A percentile compares a stretch with the other conserved stretches of the same genome.
These are phyloP conservation scores for Cyclura pinguis DNA, from an alignment of 2,797 vertebrate genomes.

Conservation along the genomic window DNA sequence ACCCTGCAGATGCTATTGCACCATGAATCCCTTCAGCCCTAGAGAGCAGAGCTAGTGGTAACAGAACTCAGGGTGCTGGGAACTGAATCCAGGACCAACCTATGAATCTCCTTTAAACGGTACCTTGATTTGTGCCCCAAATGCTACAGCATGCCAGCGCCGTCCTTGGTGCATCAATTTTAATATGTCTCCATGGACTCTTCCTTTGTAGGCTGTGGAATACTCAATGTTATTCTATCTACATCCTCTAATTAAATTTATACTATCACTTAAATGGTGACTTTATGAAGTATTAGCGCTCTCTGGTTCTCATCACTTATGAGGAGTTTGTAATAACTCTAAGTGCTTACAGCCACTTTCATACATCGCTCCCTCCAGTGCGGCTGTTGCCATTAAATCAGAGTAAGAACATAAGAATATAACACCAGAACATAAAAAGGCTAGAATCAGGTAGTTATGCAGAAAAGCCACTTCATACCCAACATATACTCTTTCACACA, in stretches of 20 bases:
- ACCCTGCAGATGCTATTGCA: not conserved
- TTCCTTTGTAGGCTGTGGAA: not conserved
- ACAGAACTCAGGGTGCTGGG: no score
- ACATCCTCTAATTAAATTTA: not conserved
- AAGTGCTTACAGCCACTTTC: not conserved
- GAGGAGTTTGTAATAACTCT: not conserved
- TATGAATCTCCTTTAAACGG: not conserved
- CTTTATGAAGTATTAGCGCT: not conserved
- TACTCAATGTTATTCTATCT: not conserved
- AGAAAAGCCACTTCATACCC: not conserved
- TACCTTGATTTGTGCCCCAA: not conserved
- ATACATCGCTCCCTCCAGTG: not conserved
- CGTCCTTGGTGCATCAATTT: not conserved
- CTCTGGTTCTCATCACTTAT: not conserved
- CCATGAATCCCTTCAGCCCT: not conserved
- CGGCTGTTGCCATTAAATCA: conserved; percentile 9
- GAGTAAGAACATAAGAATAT: not conserved
- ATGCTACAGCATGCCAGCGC: not conserved
- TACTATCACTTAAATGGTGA: not conserved
- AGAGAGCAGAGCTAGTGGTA: not conserved
- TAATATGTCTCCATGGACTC: not conserved
- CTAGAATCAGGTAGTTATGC: not conserved
- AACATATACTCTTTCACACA: not conserved
- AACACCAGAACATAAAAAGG: not conserved
- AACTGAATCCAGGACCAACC: not conserved